These are phyloP conservation scores for Laticauda laticaudata DNA, from an alignment of 2,113 vertebrate genomes.

Conservation along the genomic window DNA sequence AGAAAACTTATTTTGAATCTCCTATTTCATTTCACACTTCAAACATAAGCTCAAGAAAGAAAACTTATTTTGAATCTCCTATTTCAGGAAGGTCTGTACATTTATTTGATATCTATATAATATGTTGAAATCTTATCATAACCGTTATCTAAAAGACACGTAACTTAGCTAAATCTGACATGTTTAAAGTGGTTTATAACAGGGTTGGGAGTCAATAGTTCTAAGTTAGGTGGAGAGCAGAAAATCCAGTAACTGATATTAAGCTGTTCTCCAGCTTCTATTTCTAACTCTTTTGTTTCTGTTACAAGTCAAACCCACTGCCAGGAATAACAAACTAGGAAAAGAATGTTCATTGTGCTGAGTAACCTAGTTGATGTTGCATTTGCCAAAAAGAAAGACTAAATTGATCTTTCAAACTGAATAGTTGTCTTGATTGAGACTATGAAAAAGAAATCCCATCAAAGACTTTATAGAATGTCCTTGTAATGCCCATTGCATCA, in stretches of 20 bases:
- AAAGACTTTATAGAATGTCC: not conserved
- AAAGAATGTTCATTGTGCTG: not conserved
- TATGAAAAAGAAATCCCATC: not conserved
- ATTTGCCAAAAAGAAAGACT: not conserved
- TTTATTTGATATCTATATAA: not conserved
- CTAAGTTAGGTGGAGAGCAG: not conserved
- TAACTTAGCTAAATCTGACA: not conserved
- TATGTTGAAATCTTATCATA: not conserved
- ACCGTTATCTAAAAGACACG: not conserved
- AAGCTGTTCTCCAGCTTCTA: not conserved
- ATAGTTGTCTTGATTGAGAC: not conserved
- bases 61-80: not conserved
- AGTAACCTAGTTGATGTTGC: not conserved
- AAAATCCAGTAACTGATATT: not conserved
- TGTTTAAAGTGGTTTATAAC: not conserved
- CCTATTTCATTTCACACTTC: not conserved
- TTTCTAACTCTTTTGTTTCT: not conserved
- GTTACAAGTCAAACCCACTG: not conserved
- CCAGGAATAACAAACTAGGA: not conserved
- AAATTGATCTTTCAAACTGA: not conserved
- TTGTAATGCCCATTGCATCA: not conserved
- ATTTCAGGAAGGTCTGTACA: not conserved
- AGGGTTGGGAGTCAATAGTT: not conserved
- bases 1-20: too few species aligned
- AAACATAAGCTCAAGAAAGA: too few species aligned